Base-by-base conservation (phyloP, 1,140 invertebrate genomes). In the Bradysia coprophila region DNA sequence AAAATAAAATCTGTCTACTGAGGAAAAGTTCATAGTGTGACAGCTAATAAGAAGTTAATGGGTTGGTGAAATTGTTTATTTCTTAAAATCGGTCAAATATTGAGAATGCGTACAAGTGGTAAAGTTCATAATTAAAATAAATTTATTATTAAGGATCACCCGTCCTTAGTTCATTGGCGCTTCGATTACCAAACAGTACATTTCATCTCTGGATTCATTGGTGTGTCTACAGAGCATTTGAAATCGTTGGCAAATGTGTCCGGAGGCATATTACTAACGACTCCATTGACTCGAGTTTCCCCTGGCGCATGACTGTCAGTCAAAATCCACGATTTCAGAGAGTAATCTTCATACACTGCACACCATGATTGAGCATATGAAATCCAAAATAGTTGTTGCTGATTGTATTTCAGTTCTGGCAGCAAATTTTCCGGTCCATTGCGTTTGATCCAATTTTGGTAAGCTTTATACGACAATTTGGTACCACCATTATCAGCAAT, bases 261-360 rank as follows among this genome's bases (percentile, higher is more conserved):
- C 64, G 85, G 81, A n/a, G n/a, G n/a, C n/a, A n/a, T n/a, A 57
- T 97, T 97, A 24, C 86, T 84, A n/a, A 95, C 61, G 1, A 90
- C 84, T 4, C 91, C 90, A 36, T 83, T 67, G 1, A 95, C 85
- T 23, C 89, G 76, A 68, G 81, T 90, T 43, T 75, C 69, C 19
- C 76, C 77, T 0, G 83, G 84, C 15, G 82, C 82, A 55, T 88
- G 81, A 45, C 73, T 69, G 40, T 83, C 72, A 38, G 80, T 83
- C 3, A 78, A 73, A 46, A 87, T 78, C 20, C 77, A 67, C 42
- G 82, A 63, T 49, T 76, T 78, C 22, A 81, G 62, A 1, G 78
- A 68, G 64, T 89, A 55, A 51, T 51, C 55, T 19, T 68, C 61
- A 48, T 71, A 69, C 40, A 68, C 67, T 2, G 67, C 62, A 50